Evolutionary conservation across 2,888 invertebrate genomes (phyloP).

Genomic region (Bugulina stolonifera): DNA sequence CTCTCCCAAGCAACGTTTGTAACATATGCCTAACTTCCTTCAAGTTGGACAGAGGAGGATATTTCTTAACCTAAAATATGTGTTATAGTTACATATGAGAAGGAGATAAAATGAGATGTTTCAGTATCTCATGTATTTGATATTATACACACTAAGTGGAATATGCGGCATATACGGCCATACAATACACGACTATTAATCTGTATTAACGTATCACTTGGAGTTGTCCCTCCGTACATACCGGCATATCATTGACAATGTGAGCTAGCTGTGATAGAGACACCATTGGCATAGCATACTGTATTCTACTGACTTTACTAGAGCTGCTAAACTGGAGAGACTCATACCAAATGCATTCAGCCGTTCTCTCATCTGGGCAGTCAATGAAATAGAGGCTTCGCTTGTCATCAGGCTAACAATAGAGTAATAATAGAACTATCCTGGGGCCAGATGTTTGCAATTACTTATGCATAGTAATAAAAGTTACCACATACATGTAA

Average conservation of each 20-base stretch:
- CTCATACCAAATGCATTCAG: slow-evolving; percentile 5
- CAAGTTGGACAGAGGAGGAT: too few species aligned
- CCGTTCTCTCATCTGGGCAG: neutral
- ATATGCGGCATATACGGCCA: too few species aligned
- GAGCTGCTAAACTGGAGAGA: neutral
- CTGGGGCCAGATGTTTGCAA: too few species aligned
- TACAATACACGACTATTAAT: too few species aligned
- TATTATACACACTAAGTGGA: too few species aligned
- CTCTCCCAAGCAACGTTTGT: neutral
- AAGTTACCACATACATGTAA: too few species aligned
- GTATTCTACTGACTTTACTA: neutral
- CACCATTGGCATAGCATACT: neutral
- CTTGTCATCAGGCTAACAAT: neutral
- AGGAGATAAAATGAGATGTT: neutral
- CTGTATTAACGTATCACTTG: neutral
- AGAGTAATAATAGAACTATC: too few species aligned
- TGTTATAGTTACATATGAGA: neutral
- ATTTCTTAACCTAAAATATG: too few species aligned
- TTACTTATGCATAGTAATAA: too few species aligned
- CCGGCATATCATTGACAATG: neutral
- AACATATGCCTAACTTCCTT: neutral
- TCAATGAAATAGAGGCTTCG: neutral
- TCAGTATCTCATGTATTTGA: too few species aligned
- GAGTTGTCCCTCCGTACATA: neutral
- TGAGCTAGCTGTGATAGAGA: neutral